Base-by-base conservation (phyloP, 2,888 invertebrate genomes). In the Lithophane leautieri region DNA sequence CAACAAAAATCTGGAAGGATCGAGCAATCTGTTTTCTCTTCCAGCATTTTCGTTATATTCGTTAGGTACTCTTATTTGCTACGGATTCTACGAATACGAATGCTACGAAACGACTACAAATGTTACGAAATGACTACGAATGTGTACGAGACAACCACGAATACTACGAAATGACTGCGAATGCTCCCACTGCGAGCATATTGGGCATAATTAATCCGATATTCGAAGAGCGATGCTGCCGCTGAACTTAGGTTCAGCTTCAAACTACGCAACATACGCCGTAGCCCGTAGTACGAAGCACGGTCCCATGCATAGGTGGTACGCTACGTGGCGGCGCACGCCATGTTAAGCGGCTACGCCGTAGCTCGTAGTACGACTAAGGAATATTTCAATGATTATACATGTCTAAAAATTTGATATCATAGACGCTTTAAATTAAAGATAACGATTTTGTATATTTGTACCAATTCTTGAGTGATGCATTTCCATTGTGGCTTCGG, bases 231-330 rank as follows among this genome's bases (percentile, higher is more conserved):
- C 8, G 14, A 44, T 62, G 16, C n/a, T 28, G 2, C n/a, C n/a
- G 25, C 25, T 47, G n/a, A 77, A 77, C 14, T 25, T n/a, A 12
- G 34, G 22, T 14, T 52, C 16, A 42, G 28, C 16, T 67, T 54
- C 40, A 70, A n/a, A 6, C 14, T 9, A 19, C 34, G 16, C 11
- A 16, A 3, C n/a, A 11, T 54, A 34, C 16, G 54, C 11, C 7
- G 7, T 54, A 34, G 50, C n/a, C 25, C 25, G 65, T 14, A 47
- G 19, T 11, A 44, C 12, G 40, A 22, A 61, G 14, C 34, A 34
- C 22, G 25, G 28, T 8, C 14, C 9, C 6, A 9, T 50, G 44
- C 44, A 47, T 14, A 65, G 25, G 19, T 34, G 34, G 34, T 14
- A 47, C 22, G 22, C 66, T 66, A 28, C 3, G 47, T 50, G 25